Evolutionary conservation across 2,113 vertebrate genomes (phyloP), one percentile per base, ranked within the genome.

Genomic region (Daubentonia madagascariensis): DNA sequence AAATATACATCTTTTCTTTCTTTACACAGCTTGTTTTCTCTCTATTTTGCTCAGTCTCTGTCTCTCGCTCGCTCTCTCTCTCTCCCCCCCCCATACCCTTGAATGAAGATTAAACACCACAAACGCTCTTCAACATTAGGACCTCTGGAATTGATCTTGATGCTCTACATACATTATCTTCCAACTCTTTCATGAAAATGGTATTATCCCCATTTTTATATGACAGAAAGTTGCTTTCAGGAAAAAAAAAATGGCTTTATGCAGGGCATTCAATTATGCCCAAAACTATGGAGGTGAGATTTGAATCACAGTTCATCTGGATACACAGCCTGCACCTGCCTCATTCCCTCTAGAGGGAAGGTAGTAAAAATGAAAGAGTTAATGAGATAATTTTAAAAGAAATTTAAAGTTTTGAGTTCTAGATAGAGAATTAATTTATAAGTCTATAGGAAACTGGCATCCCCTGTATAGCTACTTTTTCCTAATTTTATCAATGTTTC

Each of bases 341-440:
- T 81, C 10, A 8, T 5, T 93, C 6, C 13, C 40, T 63, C 20
- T 59, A 76, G 52, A 94, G 3, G 9, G 9, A 91, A 87, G 48
- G 72, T 23, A 65, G 50, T 11, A 32, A 72, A 67, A 48, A 20
- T 4, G 63, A 37, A n/a, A 48, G 12, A 10, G 16, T 76, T 76
- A 70, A 35, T 17, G 5, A 30, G 1, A 37, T 23, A 1, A 57
- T 67, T 75, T 85, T 43, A 22, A 83, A 95, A 43, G 16, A 89
- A 32, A 70, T 48, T 48, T 80, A 75, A 89, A 67, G 28, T 94
- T 72, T 88, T 50, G 2, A 59, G 12, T 65, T 90, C 1, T 32
- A 25, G 4, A 43, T 9, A 83, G 32, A 91, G 3, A 89, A 78
- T n/a, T 70, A 80, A 91, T 88, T 95, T 75, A 22, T 76, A 83